Conservation (phyloP, 1,140 invertebrate genomes). For the Acromyrmex charruanus region DNA sequence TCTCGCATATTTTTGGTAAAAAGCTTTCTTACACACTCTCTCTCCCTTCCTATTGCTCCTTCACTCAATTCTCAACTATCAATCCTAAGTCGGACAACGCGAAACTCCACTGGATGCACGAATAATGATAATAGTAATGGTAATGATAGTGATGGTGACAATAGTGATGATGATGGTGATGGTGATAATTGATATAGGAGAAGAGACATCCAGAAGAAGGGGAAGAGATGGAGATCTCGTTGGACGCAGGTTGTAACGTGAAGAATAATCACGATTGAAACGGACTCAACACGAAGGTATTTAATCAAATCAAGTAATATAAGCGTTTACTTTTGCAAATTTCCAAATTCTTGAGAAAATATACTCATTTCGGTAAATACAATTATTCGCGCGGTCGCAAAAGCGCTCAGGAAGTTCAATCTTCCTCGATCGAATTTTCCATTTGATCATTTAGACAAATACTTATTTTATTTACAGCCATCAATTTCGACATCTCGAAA, state of each 20-base stretch:
- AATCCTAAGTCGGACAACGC: slow-evolving; percentile 69
- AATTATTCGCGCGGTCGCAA: slow-evolving; percentile 27
- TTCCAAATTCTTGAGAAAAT: slow-evolving; percentile 42
- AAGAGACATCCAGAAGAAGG: slow-evolving; percentile 57
- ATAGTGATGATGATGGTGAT: not conserved
- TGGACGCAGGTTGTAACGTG: slow-evolving; percentile 40
- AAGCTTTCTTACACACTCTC: slow-evolving; percentile 81
- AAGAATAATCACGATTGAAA: slow-evolving; percentile 52
- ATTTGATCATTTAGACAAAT: slow-evolving; percentile 32
- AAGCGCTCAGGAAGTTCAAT: not conserved
- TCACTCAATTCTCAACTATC: slow-evolving; percentile 54
- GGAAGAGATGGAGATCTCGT: slow-evolving; percentile 39
- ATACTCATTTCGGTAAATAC: slow-evolving; percentile 43
- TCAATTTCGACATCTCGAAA: slow-evolving; percentile 46
- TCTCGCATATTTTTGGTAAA: slow-evolving; percentile 84
- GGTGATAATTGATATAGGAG: slow-evolving; percentile 61
- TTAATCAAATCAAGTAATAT: slow-evolving; percentile 29
- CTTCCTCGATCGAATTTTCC: slow-evolving; percentile 18
- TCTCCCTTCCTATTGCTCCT: slow-evolving; percentile 60
- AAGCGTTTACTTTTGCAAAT: slow-evolving; percentile 30
- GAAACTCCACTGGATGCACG: slow-evolving; percentile 68
- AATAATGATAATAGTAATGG: slow-evolving; percentile 1
- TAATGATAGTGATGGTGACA: not conserved
- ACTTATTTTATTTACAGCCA: slow-evolving; percentile 54
- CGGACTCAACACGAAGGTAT: slow-evolving; percentile 31